Evolutionary conservation across 2,113 vertebrate genomes (phyloP).

Genomic region (Oncorhynchus masou): DNA sequence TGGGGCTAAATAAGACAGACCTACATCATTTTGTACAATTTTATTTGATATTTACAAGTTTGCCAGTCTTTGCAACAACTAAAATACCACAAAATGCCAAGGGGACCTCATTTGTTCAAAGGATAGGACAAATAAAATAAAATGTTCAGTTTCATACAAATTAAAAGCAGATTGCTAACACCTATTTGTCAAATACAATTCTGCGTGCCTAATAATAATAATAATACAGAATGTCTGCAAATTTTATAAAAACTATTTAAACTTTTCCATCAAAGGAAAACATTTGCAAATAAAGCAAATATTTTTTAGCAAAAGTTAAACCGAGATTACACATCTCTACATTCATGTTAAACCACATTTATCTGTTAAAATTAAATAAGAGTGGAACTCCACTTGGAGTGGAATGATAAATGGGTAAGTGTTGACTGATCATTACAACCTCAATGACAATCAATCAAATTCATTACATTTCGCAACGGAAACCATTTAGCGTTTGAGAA

Average conservation of each 20-base stretch:
- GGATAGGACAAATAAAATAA: neutral
- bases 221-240: neutral
- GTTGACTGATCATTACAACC: neutral
- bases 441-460: conserved; percentile 14
- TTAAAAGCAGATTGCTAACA: neutral
- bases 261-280: conserved; percentile 26
- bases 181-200: neutral
- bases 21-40: neutral
- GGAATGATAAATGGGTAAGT: conserved; percentile 9
- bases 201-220: too few relatives aligned
- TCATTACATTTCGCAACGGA: neutral
- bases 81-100: neutral
- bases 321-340: conserved; percentile 59
- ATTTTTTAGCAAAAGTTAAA: conserved; percentile 11
- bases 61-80: neutral
- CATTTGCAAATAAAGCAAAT: conserved; percentile 4
- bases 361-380: conserved; percentile 9
- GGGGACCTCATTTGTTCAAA: neutral
- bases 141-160: neutral
- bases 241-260: neutral
- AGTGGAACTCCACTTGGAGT: conserved; percentile 35
- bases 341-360: conserved; percentile 51
- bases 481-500: too few relatives aligned
- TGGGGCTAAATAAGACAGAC: neutral
- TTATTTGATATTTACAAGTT: neutral